Evolutionary conservation across 2,797 vertebrate species (phyloP).

Genomic region (Mormyrops attenuatus): DNA sequence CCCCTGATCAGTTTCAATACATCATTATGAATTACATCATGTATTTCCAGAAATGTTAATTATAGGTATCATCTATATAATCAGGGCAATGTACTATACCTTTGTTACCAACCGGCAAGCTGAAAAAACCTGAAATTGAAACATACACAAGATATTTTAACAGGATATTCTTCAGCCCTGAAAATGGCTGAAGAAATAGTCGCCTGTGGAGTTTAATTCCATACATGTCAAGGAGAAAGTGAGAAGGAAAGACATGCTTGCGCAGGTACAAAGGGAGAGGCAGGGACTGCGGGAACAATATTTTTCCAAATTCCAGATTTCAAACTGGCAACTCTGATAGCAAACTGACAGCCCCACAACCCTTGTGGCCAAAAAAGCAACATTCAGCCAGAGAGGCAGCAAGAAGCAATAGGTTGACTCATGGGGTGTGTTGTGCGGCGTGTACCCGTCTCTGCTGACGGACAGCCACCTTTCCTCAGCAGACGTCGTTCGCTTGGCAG

Average conservation of each 20-base stretch:
- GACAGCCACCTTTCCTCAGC: neutral
- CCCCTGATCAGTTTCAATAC: neutral
- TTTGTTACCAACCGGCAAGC: neutral
- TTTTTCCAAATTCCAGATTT: constrained; percentile 3
- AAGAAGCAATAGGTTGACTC: neutral
- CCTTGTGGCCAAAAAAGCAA: neutral
- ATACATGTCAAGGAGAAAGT: neutral
- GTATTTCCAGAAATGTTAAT: neutral
- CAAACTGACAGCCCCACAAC: neutral
- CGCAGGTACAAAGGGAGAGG: neutral
- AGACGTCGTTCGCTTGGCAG: neutral
- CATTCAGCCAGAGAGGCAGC: neutral
- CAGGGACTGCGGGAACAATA: neutral
- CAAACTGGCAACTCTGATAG: constrained; percentile 4
- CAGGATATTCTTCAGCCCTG: neutral
- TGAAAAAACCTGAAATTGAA: neutral
- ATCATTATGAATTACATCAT: neutral
- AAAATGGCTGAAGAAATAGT: neutral
- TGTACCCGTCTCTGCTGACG: neutral
- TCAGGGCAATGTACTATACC: neutral
- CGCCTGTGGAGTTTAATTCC: constrained; percentile 1
- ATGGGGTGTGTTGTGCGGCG: neutral
- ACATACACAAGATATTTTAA: neutral
- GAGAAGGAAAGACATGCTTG: neutral
- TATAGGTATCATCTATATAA: neutral